These are phyloP conservation scores for Ia io DNA, from an alignment of 2,113 vertebrate species.

Conservation along the genomic window DNA sequence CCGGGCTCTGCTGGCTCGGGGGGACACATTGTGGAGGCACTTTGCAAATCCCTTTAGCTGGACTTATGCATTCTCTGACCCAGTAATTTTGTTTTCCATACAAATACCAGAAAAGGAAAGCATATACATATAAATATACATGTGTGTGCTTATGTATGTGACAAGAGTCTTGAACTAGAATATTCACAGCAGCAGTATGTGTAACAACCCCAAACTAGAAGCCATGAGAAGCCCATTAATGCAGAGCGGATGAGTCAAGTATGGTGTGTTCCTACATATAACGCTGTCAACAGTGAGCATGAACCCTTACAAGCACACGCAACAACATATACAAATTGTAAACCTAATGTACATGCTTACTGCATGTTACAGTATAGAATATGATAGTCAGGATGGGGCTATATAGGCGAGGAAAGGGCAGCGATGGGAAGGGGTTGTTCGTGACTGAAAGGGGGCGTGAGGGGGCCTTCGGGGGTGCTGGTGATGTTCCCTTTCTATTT, in stretches of 20 bases:
- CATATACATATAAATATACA: neutral
- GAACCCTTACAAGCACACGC: neutral
- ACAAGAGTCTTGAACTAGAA: neutral
- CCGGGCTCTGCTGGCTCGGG: neutral
- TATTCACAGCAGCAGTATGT: neutral
- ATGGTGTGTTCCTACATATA: neutral
- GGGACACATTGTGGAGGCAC: accelerated
- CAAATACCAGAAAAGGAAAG: neutral
- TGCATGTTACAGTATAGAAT: no score
- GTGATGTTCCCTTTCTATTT: neutral
- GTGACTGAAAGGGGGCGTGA: neutral
- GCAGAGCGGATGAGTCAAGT: neutral
- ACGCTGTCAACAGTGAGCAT: no score
- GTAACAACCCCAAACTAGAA: neutral
- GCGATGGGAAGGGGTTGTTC: neutral
- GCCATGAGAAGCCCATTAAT: neutral
- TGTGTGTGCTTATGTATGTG: neutral
- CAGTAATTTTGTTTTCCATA: neutral
- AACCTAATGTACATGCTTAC: neutral
- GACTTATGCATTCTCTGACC: neutral
- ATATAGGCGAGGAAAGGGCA: neutral
- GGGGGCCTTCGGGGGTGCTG: neutral
- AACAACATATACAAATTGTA: neutral
- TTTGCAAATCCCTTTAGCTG: neutral
- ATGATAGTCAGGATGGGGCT: no score